Evolutionary conservation across 2,888 invertebrate genomes (phyloP), one percentile per base, ranked within the genome.

Genomic region (Gerris lacustris): DNA sequence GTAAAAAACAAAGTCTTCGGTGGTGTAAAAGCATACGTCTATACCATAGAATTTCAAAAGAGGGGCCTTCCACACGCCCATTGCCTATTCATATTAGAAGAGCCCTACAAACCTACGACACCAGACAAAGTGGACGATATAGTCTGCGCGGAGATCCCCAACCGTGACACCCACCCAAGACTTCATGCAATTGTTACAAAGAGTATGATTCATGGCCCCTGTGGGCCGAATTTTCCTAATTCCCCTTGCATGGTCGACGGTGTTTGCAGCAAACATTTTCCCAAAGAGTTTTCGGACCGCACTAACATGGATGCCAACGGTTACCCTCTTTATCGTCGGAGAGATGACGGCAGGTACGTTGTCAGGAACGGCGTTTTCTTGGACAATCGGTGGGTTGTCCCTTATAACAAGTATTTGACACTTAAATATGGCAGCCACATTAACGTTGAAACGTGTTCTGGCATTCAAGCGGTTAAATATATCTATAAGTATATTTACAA

Each of bases 381-480:
- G 62, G 62, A 62, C 62, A 62, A 62, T 5, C 11, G 62, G n/a
- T 62, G 11, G 11, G 62, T 62, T 5, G 62, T 62, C n/a, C 62
- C 62, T 15, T 62, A 62, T 62, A 62, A 62, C n/a, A 62, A 62
- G n/a, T 62, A 62, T 62, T n/a, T 62, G 4, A 11, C n/a, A 2
- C 62, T 15, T 11, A 62, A 62, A 62, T 62, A 62, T 5, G 11
- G 62, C 1, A 2, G 15, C 11, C 62, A 62, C 62, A 62, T 62
- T n/a, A 62, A 62, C n/a, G 62, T 62, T 62, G 62, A 62, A 62
- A n/a, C n/a, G 11, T 62, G 62, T n/a, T 62, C 62, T 62, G 11
- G 15, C n/a, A n/a, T 62, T 11, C 11, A 62, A 62, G n/a, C 15
- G 2, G 62, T 62, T 11, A 62, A 62, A n/a, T 62, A 62, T 62